Conservation (phyloP, 1,140 invertebrate species). For the Zophobas atratus region DNA sequence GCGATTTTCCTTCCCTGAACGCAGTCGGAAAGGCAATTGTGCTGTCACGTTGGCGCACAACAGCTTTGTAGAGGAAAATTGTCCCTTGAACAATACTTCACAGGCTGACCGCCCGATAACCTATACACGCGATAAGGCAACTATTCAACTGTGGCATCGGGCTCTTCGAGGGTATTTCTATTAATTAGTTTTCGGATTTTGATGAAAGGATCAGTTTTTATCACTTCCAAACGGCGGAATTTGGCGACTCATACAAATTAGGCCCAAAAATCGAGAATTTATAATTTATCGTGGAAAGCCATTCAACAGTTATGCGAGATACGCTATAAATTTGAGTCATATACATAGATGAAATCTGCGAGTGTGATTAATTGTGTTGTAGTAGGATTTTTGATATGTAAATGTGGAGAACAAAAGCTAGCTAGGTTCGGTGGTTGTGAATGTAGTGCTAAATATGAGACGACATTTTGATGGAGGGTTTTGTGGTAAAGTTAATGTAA, state of each 20-base stretch:
- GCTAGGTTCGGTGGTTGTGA: no score
- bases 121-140: constrained; percentile 26
- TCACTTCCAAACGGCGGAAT: not conserved
- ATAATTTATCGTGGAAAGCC: constrained; percentile 1
- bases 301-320: constrained; percentile 9
- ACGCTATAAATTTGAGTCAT: constrained; percentile 15
- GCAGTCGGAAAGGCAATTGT: constrained; percentile 18
- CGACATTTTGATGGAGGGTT: no score
- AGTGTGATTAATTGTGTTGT: constrained; percentile 24
- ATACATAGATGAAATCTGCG: constrained; percentile 25
- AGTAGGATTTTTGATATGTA: constrained; percentile 26
- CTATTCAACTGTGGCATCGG: constrained; percentile 36
- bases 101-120: constrained; percentile 24
- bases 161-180: constrained; percentile 1
- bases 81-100: constrained; percentile 9
- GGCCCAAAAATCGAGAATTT: constrained; percentile 7
- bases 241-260: not conserved
- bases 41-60: constrained; percentile 1
- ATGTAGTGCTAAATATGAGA: no score
- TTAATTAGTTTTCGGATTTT: constrained; percentile 14
- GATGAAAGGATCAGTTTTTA: constrained; percentile 17
- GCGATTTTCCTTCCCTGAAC: constrained; percentile 3
- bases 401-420: not conserved
- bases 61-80: constrained; percentile 30
- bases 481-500: no score